Evolutionary conservation across 2,888 invertebrate genomes (phyloP).

Genomic region (Harpagoxenus sublaevis): DNA sequence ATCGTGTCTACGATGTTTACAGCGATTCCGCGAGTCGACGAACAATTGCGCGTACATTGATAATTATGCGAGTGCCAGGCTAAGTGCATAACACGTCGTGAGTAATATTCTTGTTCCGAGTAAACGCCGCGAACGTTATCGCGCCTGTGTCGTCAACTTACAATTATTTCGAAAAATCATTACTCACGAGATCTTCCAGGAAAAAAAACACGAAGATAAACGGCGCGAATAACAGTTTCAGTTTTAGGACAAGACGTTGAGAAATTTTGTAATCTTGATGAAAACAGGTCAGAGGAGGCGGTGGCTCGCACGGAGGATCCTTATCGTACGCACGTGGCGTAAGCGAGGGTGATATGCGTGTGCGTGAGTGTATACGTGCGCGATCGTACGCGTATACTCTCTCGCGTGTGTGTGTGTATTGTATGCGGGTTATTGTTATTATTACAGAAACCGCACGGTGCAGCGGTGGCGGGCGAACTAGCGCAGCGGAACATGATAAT

Average conservation of each 20-base stretch:
- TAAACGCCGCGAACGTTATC: constrained; percentile 32
- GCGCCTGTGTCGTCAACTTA: not conserved
- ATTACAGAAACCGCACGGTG: constrained; percentile 34
- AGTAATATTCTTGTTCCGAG: constrained; percentile 30
- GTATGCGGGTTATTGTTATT: constrained; percentile 29
- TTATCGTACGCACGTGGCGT: constrained; percentile 29
- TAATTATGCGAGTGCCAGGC: constrained; percentile 13
- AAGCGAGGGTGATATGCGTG: not conserved
- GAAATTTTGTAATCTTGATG: constrained; percentile 14
- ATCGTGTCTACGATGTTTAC: not conserved
- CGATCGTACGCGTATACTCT: too few species aligned
- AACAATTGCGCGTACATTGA: not conserved
- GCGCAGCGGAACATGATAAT: constrained; percentile 56
- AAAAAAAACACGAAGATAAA: constrained; percentile 17
- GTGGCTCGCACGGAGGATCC: not conserved
- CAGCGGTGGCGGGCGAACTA: constrained; percentile 31
- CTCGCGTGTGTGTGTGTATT: not conserved
- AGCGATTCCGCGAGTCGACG: too few species aligned
- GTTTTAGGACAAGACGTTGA: not conserved
- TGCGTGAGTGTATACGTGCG: not conserved
- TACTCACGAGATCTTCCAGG: not conserved
- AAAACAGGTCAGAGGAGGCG: constrained; percentile 11
- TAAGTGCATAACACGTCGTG: constrained; percentile 1
- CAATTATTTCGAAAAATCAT: constrained; percentile 14
- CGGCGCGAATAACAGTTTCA: constrained; percentile 1